Evolutionary conservation across 30 jellyfish, hydroid and myxozoan genomes (phyloP).

Genomic region (Haliclystus octoradiatus): DNA sequence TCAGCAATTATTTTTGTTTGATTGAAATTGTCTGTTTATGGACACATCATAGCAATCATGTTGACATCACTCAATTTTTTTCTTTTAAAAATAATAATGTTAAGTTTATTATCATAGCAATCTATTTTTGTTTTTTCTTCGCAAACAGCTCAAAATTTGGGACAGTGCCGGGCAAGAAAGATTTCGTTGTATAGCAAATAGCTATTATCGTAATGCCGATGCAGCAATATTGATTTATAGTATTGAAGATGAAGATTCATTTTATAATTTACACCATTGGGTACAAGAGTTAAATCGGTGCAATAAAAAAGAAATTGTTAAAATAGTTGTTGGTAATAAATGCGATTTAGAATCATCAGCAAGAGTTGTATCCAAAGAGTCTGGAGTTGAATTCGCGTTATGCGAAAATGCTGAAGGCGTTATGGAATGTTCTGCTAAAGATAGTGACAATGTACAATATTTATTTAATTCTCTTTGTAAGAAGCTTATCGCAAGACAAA

Average conservation of each 20-base stretch:
- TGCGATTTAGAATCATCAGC: constrained; percentile 55
- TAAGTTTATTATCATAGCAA: neutral
- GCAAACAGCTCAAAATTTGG: constrained; percentile 76
- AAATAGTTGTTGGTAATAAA: constrained; percentile 74
- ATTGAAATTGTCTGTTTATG: too few relatives aligned
- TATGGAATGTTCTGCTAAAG: constrained; percentile 93
- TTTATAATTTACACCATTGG: constrained; percentile 67
- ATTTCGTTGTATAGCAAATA: constrained; percentile 63
- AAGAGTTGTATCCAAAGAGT: constrained; percentile 50
- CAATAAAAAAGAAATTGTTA: constrained; percentile 49
- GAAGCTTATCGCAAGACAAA: constrained; percentile 25
- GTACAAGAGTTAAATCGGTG: constrained; percentile 47
- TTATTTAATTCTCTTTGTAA: constrained; percentile 58
- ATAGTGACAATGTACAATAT: constrained; percentile 67
- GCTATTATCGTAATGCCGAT: constrained; percentile 89
- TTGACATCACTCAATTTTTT: neutral
- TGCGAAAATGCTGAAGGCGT: constrained; percentile 68
- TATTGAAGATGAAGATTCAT: constrained; percentile 52
- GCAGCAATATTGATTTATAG: constrained; percentile 83
- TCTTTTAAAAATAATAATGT: neutral
- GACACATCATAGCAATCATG: neutral
- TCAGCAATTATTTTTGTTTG: too few relatives aligned
- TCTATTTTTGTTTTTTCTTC: neutral
- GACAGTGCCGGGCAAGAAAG: constrained; percentile 98
- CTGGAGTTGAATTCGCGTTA: constrained; percentile 79